These are phyloP conservation scores for Spheniscus mendiculus DNA, from an alignment of 2,113 vertebrate genomes.

Conservation along the genomic window DNA sequence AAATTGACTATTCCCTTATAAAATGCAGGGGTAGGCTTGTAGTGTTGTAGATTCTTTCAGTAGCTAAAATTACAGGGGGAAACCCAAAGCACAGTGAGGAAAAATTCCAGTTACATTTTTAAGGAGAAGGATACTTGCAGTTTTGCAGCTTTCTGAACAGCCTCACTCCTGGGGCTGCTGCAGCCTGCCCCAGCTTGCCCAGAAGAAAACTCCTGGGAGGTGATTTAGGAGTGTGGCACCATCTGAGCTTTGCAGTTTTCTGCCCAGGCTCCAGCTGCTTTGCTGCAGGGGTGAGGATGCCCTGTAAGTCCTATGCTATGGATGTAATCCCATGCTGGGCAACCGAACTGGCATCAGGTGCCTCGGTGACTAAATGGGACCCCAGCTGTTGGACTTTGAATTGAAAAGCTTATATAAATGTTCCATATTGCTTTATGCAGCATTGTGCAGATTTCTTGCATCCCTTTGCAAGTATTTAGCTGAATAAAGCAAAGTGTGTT, in stretches of 20 bases:
- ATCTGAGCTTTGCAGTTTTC: neutral
- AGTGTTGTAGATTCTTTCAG: neutral
- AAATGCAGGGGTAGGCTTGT: neutral
- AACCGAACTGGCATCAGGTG: neutral
- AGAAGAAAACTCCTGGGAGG: neutral
- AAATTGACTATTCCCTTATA: neutral
- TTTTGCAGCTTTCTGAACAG: neutral
- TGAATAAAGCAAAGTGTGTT: neutral
- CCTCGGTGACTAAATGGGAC: neutral
- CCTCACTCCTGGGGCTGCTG: neutral
- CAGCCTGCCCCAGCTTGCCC: neutral
- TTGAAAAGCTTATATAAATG: neutral
- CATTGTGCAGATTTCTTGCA: neutral
- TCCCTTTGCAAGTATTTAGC: neutral
- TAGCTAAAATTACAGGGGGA: neutral
- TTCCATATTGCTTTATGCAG: neutral
- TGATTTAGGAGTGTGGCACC: neutral
- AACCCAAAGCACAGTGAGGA: neutral
- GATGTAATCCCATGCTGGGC: neutral
- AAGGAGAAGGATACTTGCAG: neutral
- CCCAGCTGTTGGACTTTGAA: neutral
- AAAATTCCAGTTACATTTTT: neutral
- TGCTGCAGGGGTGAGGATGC: neutral
- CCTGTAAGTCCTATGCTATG: neutral
- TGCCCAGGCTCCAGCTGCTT: neutral